Conservation (phyloP, 2,113 vertebrate genomes). For the Brachyistius frenatus region DNA sequence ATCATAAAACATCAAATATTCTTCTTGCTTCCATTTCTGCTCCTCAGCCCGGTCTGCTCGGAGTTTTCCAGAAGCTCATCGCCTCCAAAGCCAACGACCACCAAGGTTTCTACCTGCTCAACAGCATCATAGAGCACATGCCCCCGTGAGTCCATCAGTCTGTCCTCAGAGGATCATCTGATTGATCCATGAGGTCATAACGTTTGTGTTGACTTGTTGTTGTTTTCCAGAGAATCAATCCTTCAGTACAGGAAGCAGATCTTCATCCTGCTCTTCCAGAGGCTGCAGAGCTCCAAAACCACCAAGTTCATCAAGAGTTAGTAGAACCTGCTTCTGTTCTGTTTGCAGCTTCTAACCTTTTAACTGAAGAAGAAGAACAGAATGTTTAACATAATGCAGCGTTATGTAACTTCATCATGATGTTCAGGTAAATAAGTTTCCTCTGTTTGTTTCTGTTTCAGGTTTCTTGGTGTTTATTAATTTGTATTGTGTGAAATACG, state of each 20-base stretch:
- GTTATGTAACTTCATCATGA: too few relatives aligned
- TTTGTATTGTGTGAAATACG: conserved; percentile 95
- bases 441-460: conserved; percentile 57
- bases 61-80: conserved; percentile 98
- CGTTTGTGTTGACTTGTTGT: not conserved
- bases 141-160: conserved; percentile 88
- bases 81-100: conserved; percentile 99
- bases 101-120: conserved; percentile 97
- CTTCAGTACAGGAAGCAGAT: conserved; percentile 97
- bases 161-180: not conserved
- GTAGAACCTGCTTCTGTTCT: conserved; percentile 59
- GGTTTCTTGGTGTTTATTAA: conserved; percentile 99
- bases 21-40: conserved; percentile 5
- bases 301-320: conserved; percentile 99
- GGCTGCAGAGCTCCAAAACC: conserved; percentile 98
- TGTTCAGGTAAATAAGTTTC: not conserved
- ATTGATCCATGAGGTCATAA: not conserved
- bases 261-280: conserved; percentile 98
- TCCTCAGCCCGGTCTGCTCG: conserved; percentile 93
- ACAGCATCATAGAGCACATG: conserved; percentile 98
- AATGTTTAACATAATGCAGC: not conserved
- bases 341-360: not conserved
- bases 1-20: not conserved
- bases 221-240: conserved; percentile 88
- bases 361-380: too few relatives aligned